Evolutionary conservation across 2,888 invertebrate species (phyloP).

Genomic region (Nomada hirtipes): DNA sequence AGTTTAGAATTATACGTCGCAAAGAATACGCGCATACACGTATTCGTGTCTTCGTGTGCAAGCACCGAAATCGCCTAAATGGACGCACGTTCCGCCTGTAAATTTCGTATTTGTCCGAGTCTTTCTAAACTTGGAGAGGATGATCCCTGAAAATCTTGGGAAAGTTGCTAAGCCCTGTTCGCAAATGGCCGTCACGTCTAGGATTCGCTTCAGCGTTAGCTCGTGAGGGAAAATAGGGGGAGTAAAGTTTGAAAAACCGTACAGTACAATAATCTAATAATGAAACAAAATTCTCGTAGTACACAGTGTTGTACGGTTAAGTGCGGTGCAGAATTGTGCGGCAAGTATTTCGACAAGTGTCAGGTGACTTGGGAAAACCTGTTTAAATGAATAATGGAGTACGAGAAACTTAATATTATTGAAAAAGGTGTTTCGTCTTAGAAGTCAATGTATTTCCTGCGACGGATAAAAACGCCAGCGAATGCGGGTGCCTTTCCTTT

Average conservation of each 20-base stretch:
- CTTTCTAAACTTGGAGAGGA: slow-evolving; percentile 23
- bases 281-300: too few relatives aligned
- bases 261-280: too few relatives aligned
- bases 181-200: slow-evolving; percentile 46
- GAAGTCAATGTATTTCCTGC: background rate
- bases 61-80: slow-evolving; percentile 36
- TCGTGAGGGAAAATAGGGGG: background rate
- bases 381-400: background rate
- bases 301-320: too few relatives aligned
- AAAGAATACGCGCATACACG: background rate
- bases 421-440: background rate
- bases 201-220: slow-evolving; percentile 8
- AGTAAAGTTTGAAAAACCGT: background rate
- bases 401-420: background rate
- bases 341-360: too few relatives aligned
- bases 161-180: slow-evolving; percentile 32
- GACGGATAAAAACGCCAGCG: slow-evolving; percentile 1
- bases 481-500: slow-evolving; percentile 26
- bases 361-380: background rate
- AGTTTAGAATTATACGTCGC: background rate
- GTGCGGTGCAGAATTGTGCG: too few relatives aligned
- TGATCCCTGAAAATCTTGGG: slow-evolving; percentile 34
- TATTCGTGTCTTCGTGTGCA: background rate
- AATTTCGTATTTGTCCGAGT: slow-evolving; percentile 51
- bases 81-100: slow-evolving; percentile 56